phyloP scores from a whole-genome alignment of 2,797 vertebrate species.

The Prionace glauca region DNA sequence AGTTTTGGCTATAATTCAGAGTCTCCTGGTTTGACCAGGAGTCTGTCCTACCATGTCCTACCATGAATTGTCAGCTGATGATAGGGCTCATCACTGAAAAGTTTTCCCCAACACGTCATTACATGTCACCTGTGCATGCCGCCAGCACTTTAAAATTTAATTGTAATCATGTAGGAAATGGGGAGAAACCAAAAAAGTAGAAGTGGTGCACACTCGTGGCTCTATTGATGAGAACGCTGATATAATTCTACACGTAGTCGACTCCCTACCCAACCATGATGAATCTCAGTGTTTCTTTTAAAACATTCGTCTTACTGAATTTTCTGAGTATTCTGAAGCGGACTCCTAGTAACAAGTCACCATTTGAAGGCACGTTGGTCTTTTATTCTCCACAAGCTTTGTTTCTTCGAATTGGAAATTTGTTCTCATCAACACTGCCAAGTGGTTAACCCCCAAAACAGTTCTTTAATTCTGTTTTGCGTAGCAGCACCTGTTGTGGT shows the following conservation, averaged over 20 bases:
- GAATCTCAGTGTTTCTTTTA: neutral
- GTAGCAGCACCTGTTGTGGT: neutral
- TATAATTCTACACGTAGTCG: neutral
- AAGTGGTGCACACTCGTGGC: too few relatives aligned
- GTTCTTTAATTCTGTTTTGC: neutral
- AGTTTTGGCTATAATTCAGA: too few relatives aligned
- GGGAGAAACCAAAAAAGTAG: too few relatives aligned
- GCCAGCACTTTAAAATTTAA: too few relatives aligned
- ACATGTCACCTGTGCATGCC: too few relatives aligned
- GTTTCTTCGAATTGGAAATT: neutral
- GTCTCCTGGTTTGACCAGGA: too few relatives aligned
- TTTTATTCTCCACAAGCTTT: neutral
- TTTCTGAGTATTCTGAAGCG: neutral
- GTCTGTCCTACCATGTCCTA: too few relatives aligned
- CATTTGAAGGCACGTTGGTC: neutral
- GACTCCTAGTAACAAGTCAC: neutral
- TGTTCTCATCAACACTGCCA: neutral
- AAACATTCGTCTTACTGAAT: neutral
- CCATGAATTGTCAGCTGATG: too few relatives aligned
- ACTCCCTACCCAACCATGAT: neutral
- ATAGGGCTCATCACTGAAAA: too few relatives aligned
- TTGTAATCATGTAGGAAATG: too few relatives aligned
- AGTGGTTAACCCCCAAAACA: neutral
- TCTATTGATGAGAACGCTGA: too few relatives aligned
- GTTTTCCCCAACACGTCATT: too few relatives aligned